Conservation (phyloP, 2,888 invertebrate species). For the Taenaris catops region DNA sequence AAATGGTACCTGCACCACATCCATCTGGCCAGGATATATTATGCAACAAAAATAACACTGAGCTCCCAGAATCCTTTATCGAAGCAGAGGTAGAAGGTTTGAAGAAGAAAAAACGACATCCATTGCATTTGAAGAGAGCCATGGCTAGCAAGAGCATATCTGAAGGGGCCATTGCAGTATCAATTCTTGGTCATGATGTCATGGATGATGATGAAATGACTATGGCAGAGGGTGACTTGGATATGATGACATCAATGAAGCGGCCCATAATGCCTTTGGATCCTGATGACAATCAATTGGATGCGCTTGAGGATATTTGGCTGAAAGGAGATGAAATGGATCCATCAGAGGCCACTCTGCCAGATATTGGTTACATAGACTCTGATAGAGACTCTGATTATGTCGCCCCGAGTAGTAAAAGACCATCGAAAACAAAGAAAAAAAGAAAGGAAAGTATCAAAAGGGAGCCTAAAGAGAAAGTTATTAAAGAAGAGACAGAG, state of each 20-base stretch:
- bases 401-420: slow-evolving; percentile 45
- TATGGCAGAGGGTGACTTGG: slow-evolving; percentile 73
- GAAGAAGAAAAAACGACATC: slow-evolving; percentile 82
- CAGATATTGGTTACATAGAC: slow-evolving; percentile 71
- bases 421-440: slow-evolving; percentile 38
- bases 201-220: slow-evolving; percentile 78
- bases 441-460: slow-evolving; percentile 43
- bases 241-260: slow-evolving; percentile 75
- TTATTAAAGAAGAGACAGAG: slow-evolving; percentile 24
- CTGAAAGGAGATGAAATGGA: slow-evolving; percentile 89
- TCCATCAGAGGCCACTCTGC: slow-evolving; percentile 65
- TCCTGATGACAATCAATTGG: slow-evolving; percentile 86
- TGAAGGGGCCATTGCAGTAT: slow-evolving; percentile 81
- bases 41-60: slow-evolving; percentile 87
- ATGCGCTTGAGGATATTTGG: slow-evolving; percentile 89
- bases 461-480: slow-evolving; percentile 36
- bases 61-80: slow-evolving; percentile 83
- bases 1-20: slow-evolving; percentile 86
- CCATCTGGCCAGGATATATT: slow-evolving; percentile 89
- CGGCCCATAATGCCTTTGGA: slow-evolving; percentile 61
- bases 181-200: slow-evolving; percentile 78
- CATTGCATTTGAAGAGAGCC: slow-evolving; percentile 79
- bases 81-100: slow-evolving; percentile 78
- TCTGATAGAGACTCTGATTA: slow-evolving; percentile 72
- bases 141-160: slow-evolving; percentile 78